A percentile compares a stretch with the other conserved stretches of the same genome.
Conservation (phyloP, 2,797 vertebrate genomes). For the Limnodromus scolopaceus region DNA sequence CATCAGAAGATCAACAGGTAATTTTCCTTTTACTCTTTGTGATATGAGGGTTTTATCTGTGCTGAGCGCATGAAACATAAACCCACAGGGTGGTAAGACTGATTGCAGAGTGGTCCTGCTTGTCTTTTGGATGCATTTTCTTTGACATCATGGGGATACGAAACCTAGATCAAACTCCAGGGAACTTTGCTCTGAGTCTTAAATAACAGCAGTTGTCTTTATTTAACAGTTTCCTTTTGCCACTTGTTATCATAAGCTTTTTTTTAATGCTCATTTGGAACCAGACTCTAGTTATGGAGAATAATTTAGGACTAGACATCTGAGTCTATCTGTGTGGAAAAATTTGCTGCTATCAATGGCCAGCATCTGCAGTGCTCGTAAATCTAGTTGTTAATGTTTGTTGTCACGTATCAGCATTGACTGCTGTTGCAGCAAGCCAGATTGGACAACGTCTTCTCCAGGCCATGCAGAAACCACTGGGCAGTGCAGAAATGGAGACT, state of each 20-base stretch:
- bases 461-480: neutral
- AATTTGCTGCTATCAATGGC: neutral
- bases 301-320: neutral
- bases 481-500: neutral
- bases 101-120: neutral
- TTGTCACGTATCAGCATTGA: neutral
- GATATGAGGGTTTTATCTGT: neutral
- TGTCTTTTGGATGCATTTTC: neutral
- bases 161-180: neutral
- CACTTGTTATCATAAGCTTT: neutral
- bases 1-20: conserved; percentile 67
- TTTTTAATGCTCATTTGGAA: neutral
- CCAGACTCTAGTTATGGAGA: neutral
- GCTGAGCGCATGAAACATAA: neutral
- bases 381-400: conserved; percentile 1
- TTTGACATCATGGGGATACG: neutral
- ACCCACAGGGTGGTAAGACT: neutral
- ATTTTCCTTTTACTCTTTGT: neutral
- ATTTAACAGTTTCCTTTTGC: neutral
- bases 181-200: neutral
- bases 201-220: neutral
- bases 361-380: neutral
- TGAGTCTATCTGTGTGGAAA: neutral
- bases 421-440: neutral
- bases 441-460: neutral